These are phyloP conservation scores for Sycobia sp. DNA, from an alignment of 1,140 invertebrate species.

Conservation along the genomic window DNA sequence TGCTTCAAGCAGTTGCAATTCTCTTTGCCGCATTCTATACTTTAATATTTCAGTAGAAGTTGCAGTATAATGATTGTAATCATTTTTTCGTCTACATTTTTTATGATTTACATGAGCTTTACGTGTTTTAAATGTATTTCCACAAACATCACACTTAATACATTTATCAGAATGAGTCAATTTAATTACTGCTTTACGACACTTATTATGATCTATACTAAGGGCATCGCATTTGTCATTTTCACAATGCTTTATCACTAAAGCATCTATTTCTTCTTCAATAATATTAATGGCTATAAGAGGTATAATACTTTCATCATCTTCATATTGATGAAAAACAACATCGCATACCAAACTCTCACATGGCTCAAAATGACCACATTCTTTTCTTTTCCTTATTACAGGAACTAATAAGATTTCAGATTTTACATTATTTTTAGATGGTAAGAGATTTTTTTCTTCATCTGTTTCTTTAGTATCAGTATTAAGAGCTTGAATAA, in stretches of 20 bases:
- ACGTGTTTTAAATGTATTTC: slow-evolving; percentile 41
- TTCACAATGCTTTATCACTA: slow-evolving; percentile 50
- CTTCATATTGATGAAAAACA: slow-evolving; percentile 47
- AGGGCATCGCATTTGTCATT: slow-evolving; percentile 51
- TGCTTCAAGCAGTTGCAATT: slow-evolving; percentile 50
- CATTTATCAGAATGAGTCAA: slow-evolving; percentile 46
- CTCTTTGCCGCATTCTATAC: slow-evolving; percentile 52
- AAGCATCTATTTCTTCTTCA: slow-evolving; percentile 50
- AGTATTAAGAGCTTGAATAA: slow-evolving; percentile 31
- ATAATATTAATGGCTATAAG: slow-evolving; percentile 49
- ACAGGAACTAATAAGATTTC: slow-evolving; percentile 51
- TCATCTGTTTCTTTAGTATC: slow-evolving; percentile 29
- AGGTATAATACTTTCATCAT: slow-evolving; percentile 44
- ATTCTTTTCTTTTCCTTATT: slow-evolving; percentile 43
- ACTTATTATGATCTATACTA: slow-evolving; percentile 55
- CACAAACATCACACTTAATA: slow-evolving; percentile 52
- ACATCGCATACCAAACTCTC: slow-evolving; percentile 54
- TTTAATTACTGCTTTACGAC: slow-evolving; percentile 47
- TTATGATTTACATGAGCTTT: slow-evolving; percentile 49
- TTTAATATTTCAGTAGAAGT: slow-evolving; percentile 46
- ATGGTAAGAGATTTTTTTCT: slow-evolving; percentile 47
- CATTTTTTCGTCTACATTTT: slow-evolving; percentile 50
- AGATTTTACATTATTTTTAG: slow-evolving; percentile 52
- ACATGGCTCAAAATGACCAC: slow-evolving; percentile 53
- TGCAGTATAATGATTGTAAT: slow-evolving; percentile 50